Evolutionary conservation across 2,797 vertebrate species (phyloP), one percentile per base, ranked within the genome.

Genomic region (Artibeus lituratus): DNA sequence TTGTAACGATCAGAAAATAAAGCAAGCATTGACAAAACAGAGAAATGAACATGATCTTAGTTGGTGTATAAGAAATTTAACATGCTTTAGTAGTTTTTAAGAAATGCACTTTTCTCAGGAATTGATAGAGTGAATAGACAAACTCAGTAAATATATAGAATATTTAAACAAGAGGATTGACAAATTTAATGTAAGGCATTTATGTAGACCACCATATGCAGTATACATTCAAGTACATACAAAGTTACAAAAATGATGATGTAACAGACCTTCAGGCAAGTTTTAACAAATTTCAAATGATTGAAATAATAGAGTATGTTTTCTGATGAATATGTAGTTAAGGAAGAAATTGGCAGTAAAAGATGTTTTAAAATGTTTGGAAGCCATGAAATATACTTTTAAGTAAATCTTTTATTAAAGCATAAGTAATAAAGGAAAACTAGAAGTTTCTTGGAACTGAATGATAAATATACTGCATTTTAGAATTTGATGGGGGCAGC

Each of bases 341-440:
- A 62, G n/a, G 73, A 81, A 76, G 59, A 84, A 77, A 77, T 72
- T 37, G 15, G 0, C 77, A 84, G 10, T 47, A 70, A 59, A 81
- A 51, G 7, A 39, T 93, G n/a, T 53, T 77, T 24, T 14, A 35
- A n/a, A 83, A 65, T 70, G 5, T 80, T 70, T 89, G 6, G 32
- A 92, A 84, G 22, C 16, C 29, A 37, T 51, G 81, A 74, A 93
- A 80, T 85, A 80, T 1, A 73, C 22, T 92, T 94, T 84, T 11
- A 88, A 80, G n/a, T 87, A 84, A 84, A 84, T 26, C 21, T 94
- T 91, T 70, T 29, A 70, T 85, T 73, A 55, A 80, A 85, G 87
- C 78, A 67, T 16, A 94, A 69, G 24, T 32, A 55, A 35, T 73
- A 81, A 55, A 72, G 15, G 32, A 76, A 67, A 88, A 65, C 42